Evolutionary conservation across 2,113 vertebrate genomes (phyloP), one percentile per base, ranked within the genome.

Genomic region (Arvicanthis niloticus): DNA sequence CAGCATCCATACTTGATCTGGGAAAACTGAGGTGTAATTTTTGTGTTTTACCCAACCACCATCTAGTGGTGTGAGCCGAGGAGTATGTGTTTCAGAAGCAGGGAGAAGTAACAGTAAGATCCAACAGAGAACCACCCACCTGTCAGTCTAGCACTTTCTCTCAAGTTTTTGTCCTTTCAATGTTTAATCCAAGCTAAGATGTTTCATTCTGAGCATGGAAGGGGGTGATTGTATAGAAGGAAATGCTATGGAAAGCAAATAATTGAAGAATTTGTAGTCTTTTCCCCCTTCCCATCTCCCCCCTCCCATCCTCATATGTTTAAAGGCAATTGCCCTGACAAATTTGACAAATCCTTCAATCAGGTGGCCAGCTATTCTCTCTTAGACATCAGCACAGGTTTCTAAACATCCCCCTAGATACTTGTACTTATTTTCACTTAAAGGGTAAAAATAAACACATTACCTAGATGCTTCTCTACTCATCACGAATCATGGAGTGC

Each of bases 401-500:
- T 73, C 13, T 12, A 68, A 75, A 90, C 84, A 84, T 19, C 62
- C 58, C 34, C 45, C 51, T 78, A n/a, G 68, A 53, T 40, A 51
- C 22, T 88, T 78, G 24, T n/a, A 16, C 40, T 86, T 75, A 45
- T 5, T 97, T 94, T 95, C 95, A 97, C 97, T 97, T 97, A 95
- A 97, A 98, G 95, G 95, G 95, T 96, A 88, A 96, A 97, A 97
- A 95, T 9, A 42, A 75, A 1, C 90, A 94, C 37, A 89, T 95
- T 94, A 53, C 97, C 89, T 97, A 96, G 87, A 81, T 94, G 70
- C 98, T 97, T 98, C 95, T 97, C 97, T 68, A 37, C 0, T 29
- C 94, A 72, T 95, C 70, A 86, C 96, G 96, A 98, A 97, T 98
- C 98, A 98, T 89, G 73, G 68, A 91, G 73, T 91, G 85, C 92